These are phyloP conservation scores for Antedon bifida DNA, from an alignment of 35 echinoderm and acorn worm species.

Conservation along the genomic window DNA sequence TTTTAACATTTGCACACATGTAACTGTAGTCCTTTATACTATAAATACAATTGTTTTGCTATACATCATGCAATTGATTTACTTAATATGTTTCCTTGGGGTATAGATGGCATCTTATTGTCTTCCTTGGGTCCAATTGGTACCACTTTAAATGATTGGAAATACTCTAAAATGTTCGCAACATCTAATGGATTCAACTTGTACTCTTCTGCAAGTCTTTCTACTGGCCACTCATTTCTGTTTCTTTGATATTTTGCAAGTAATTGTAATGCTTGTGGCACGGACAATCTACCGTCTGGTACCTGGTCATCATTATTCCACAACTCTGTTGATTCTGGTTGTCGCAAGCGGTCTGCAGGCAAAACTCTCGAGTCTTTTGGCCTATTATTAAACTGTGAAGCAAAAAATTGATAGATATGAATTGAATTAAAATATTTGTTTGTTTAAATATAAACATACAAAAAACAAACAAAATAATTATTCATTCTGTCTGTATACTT, in stretches of 20 bases:
- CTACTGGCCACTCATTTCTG: neutral
- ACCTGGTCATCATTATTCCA: neutral
- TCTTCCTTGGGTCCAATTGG: neutral
- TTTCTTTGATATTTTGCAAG: neutral
- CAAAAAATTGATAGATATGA: too few relatives aligned
- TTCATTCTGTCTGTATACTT: too few relatives aligned
- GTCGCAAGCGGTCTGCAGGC: neutral
- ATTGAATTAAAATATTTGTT: too few relatives aligned
- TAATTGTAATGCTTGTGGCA: neutral
- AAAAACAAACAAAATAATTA: too few relatives aligned
- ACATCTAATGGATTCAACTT: neutral
- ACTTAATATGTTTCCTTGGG: too few relatives aligned
- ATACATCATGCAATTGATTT: too few relatives aligned
- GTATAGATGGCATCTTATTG: too few relatives aligned
- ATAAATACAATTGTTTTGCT: too few relatives aligned
- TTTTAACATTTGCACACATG: too few relatives aligned
- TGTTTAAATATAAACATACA: too few relatives aligned
- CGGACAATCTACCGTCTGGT: neutral
- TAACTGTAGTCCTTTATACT: too few relatives aligned
- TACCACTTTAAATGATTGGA: neutral
- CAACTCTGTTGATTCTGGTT: neutral
- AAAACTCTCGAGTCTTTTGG: neutral
- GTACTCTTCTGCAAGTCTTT: neutral
- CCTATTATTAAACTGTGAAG: too few relatives aligned
- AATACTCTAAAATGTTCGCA: neutral